Conservation (phyloP, 2,113 vertebrate species). For the Cariama cristata region DNA sequence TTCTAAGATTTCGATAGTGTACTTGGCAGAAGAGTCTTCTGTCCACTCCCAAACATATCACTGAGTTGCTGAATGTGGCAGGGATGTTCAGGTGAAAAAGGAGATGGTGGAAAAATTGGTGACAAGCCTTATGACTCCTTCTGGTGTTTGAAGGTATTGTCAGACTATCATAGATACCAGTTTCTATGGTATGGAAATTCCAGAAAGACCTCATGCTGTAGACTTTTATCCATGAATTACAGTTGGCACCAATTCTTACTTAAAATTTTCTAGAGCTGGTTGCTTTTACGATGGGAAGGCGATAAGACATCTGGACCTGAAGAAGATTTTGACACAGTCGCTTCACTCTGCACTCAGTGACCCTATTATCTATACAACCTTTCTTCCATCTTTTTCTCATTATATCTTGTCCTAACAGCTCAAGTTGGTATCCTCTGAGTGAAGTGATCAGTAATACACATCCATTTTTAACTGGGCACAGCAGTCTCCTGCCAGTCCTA, state of each 20-base stretch:
- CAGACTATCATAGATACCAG: neutral
- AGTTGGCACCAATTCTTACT: neutral
- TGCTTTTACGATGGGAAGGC: neutral
- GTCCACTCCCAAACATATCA: neutral
- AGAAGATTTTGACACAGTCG: neutral
- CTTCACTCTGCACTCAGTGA: neutral
- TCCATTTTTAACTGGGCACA: neutral
- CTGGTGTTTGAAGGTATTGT: neutral
- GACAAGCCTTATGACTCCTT: neutral
- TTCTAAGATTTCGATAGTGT: neutral
- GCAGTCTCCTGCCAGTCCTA: neutral
- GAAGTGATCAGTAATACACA: neutral
- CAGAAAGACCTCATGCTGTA: neutral
- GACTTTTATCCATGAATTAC: neutral
- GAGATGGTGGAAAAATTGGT: neutral
- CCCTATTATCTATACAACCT: neutral
- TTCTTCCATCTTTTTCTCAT: neutral
- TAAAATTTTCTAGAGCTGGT: neutral
- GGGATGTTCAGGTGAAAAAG: neutral
- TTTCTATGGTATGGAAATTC: neutral
- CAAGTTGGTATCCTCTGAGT: neutral
- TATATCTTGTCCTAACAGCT: neutral
- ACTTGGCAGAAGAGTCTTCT: neutral
- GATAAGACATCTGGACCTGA: neutral
- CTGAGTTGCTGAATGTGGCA: neutral